Conservation (phyloP, 1,140 invertebrate genomes). For the Laupala kohalensis region DNA sequence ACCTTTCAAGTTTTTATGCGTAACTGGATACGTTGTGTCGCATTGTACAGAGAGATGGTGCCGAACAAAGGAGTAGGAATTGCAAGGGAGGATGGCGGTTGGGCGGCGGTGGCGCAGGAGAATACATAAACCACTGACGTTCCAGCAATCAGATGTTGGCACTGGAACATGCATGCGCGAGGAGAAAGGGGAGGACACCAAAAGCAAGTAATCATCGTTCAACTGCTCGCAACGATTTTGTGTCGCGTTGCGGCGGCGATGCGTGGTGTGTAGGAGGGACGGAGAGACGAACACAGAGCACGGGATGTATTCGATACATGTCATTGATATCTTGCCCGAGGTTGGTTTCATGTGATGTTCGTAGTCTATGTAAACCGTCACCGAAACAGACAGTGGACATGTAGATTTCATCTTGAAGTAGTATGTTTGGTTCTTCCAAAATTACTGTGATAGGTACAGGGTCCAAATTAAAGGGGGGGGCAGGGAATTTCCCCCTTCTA, state of each 20-base stretch:
- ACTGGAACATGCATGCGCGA: neutral
- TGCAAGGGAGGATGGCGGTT: neutral
- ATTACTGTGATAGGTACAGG: too few relatives aligned
- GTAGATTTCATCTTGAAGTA: too few relatives aligned
- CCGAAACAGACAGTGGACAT: too few relatives aligned
- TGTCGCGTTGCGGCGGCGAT: neutral
- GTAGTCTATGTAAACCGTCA: too few relatives aligned
- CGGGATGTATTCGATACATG: neutral
- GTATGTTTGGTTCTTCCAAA: too few relatives aligned
- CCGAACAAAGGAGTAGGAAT: too few relatives aligned
- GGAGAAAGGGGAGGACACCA: too few relatives aligned
- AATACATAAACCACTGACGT: neutral
- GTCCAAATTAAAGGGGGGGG: too few relatives aligned
- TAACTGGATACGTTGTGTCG: too few relatives aligned
- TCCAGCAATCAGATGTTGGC: neutral
- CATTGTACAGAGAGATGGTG: too few relatives aligned
- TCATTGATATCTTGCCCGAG: neutral
- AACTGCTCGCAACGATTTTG: neutral
- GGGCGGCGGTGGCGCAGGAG: neutral
- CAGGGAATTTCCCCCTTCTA: too few relatives aligned
- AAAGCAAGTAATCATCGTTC: neutral
- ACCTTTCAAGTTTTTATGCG: too few relatives aligned
- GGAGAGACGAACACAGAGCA: neutral
- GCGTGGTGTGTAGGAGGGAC: neutral
- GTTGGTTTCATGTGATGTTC: neutral